Base-by-base conservation (phyloP, 2,888 invertebrate genomes). In the Aproaerema taeniolella region DNA sequence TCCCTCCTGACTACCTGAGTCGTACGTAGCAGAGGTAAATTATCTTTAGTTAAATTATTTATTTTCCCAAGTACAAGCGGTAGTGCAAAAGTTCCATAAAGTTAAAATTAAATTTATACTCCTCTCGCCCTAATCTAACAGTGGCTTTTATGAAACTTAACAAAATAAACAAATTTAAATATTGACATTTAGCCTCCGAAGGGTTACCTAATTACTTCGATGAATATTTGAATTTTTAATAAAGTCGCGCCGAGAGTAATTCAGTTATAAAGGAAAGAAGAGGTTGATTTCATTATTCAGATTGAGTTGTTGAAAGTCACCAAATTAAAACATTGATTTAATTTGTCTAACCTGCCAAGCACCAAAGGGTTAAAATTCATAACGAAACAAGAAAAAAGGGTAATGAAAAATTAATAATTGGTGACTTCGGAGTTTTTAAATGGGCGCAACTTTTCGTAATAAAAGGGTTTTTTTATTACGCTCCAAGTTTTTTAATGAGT, bases 211-310 rank as follows among this genome's bases (percentile, higher is more conserved):
- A 42, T 42, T 42, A 38, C 35, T 38, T 17, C 35, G 42, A 42
- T 38, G 42, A 42, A 42, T 42, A 42, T 42, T 42, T 42, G 42
- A 42, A 42, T 42, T 38, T 42, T 42, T 39, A 42, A 38, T 38
- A 35, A n/a, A 42, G 35, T 20, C 26, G 16, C 20, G 29, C 25
- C 28, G 24, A n/a, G 10, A 13, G 26, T 26, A 68, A 72, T 64
- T 69, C 48, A 52, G 58, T 66, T 61, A 63, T 52, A 58, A 50
- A 56, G 51, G 63, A 71, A 72, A 66, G 67, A 67, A 63, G 52
- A 52, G 56, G 49, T 59, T 67, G 67, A 80, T 73, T 67, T 62
- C 63, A 69, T 79, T 77, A 78, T 70, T 72, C 65, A 72, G 67
- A 77, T 78, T 67, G 65, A 58, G 67, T 58, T 59, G 64, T 68